Base-by-base conservation (phyloP, 2,113 vertebrate species). In the Cricetomys ansorgei region DNA sequence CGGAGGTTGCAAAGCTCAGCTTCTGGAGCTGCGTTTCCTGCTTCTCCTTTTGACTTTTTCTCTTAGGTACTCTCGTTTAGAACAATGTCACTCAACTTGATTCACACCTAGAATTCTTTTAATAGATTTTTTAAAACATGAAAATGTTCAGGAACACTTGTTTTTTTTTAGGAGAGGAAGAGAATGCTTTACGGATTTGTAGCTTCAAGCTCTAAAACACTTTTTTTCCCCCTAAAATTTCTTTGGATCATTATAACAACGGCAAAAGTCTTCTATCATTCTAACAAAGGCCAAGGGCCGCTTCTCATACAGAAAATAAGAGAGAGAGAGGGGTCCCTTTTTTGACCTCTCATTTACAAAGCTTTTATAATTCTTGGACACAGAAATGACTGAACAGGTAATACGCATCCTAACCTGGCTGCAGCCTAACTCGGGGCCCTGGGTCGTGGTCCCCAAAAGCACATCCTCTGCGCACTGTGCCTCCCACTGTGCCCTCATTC, bases 21-120 rank as follows among this genome's bases (percentile, higher is more conserved):
- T 7, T 45, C 16, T 19, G 5, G 37, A 13, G 19, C 45, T 45
- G 34, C n/a, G 21, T 17, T 34, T 3, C 45, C 79, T 67, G 23
- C 19, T 4, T 25, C 92, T 45, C 65, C 57, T 94, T 19, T 59
- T 94, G 31, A 34, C 50, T 95, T 88, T 62, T 13, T 31, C 31
- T 67, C 34, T 73, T 76, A 81, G 15, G 5, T 43, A 50, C 27
- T 92, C 10, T 90, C 90, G 10, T 67, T 29, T 65, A 91, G 40
- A 88, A 15, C 0, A 57, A 29, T 9, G 50, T 73, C 67, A 67
- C 5, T 75, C 80, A 72, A 55, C 7, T 89, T 87, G 37, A 45
- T 86, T 92, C n/a, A 89, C 65, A 64, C 85, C 81, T 13, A 92
- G 48, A 90, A 92, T 84, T 91, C 77, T 94, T 92, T 85, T 93